Base-by-base conservation (phyloP, 1,140 invertebrate genomes). In the Cataglyphis hispanica region DNA sequence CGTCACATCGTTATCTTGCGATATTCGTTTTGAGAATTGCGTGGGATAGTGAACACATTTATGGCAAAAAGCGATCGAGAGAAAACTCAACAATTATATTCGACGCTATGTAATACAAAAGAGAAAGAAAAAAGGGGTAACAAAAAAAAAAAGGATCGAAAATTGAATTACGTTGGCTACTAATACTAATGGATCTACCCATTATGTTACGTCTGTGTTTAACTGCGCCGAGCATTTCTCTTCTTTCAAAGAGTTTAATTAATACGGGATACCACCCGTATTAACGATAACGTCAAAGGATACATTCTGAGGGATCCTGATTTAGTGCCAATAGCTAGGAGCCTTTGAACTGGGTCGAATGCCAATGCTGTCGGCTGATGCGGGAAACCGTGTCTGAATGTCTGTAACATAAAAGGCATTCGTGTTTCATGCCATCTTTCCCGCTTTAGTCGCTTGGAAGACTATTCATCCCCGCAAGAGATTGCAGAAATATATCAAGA, bases 321-420 rank as follows among this genome's bases (percentile, higher is more conserved):
- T 95, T 98, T 99, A 92, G 99, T 99, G 81, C 99, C 99, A 94
- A 99, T 98, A 56, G 98, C 99, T 92, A 99, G 96, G 69, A 99
- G 96, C 95, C 97, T 98, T 95, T 99, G 99, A 90, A 99, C 97
- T 61, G 99, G 99, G 96, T 99, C 99, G 96, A 98, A 99, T 64
- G 99, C 99, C 94, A 99, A 96, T 58, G 98, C 98, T 87, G 98
- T 99, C 60, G 99, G 99, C 91, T 99, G 98, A 95, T 98, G 98
- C 86, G 99, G 99, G 96, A 99, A 99, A 90, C 99, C 99, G 97
- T 99, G 99, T 58, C 98, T 97, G 93, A 99, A 98, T 91, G 98
- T 99, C 98, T 99, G 97, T 25, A 97, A 97, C 92, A 95, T 90
- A 95, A 94, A 91, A 91, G 58, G 70, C 56, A 81, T 87, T 90